Percentiles rank a stretch among this genome's conserved stretches.
phyloP scores from a whole-genome alignment of 92 coral and sea anemone genomes.

The Epizoanthus stellaris region DNA sequence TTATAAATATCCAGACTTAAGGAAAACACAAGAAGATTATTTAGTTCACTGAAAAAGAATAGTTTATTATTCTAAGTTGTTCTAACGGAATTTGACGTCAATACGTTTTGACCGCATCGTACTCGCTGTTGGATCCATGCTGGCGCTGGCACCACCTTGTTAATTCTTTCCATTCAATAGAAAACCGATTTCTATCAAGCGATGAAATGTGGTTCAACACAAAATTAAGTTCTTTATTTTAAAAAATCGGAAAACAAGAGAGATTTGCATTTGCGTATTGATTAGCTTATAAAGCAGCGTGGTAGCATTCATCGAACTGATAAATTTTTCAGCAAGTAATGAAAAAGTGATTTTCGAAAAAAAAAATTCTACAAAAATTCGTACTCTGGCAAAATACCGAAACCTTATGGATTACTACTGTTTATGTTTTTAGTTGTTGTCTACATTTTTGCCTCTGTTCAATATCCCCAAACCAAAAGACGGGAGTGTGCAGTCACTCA shows the following conservation, averaged over 20 bases:
- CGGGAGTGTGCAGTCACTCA: no score
- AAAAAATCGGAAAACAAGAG: conserved; percentile 30
- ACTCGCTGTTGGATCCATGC: neutral
- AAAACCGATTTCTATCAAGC: neutral
- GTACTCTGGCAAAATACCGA: neutral
- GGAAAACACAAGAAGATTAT: neutral
- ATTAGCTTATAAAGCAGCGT: conserved; percentile 20
- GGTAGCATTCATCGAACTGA: conserved; percentile 1
- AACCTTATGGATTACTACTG: no score
- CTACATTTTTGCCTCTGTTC: neutral
- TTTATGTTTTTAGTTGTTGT: neutral
- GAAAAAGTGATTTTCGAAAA: neutral
- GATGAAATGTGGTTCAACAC: conserved; percentile 35
- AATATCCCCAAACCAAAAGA: no score
- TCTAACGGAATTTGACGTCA: conserved; percentile 8
- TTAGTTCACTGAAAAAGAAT: neutral
- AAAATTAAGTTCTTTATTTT: conserved; percentile 30
- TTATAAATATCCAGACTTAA: neutral
- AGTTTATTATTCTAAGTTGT: neutral
- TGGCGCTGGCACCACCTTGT: neutral
- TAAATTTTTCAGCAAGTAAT: neutral
- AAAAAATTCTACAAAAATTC: neutral
- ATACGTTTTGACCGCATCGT: neutral
- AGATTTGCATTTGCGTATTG: conserved; percentile 39
- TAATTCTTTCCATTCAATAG: neutral